Conservation (phyloP, 2,888 invertebrate species). For the Drosophila suboccidentalis region DNA sequence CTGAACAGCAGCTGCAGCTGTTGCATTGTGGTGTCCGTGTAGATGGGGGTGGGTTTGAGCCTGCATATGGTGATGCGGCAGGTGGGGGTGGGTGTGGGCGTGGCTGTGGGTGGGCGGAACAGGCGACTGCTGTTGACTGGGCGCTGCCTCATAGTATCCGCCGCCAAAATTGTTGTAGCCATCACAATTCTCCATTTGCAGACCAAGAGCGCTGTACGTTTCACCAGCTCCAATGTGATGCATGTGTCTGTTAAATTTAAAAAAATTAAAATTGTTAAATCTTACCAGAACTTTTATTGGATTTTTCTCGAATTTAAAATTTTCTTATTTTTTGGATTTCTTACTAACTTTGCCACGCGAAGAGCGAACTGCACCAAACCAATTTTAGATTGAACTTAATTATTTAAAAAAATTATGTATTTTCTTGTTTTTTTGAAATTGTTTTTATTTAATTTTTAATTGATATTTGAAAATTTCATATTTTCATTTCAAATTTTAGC, state of each 20-base stretch:
- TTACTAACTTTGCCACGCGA: too few relatives aligned
- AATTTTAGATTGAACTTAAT: too few relatives aligned
- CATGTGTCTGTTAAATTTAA: constrained; percentile 48
- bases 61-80: constrained; percentile 86
- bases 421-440: too few relatives aligned
- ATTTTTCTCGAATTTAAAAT: too few relatives aligned
- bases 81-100: constrained; percentile 87
- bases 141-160: constrained; percentile 75
- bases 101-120: constrained; percentile 87
- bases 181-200: constrained; percentile 84
- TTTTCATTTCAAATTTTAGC: too few relatives aligned
- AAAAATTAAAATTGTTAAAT: background rate
- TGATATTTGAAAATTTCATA: too few relatives aligned
- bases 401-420: too few relatives aligned
- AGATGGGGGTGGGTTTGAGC: constrained; percentile 85
- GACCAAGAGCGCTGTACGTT: constrained; percentile 77
- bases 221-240: constrained; percentile 75
- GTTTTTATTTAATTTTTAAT: too few relatives aligned
- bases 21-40: constrained; percentile 67
- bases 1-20: constrained; percentile 42
- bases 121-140: constrained; percentile 83
- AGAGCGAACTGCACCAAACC: too few relatives aligned
- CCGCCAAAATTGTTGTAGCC: constrained; percentile 78
- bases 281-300: too few relatives aligned
- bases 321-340: too few relatives aligned